A percentile compares a stretch with the other conserved stretches of the same genome.
Conservation (phyloP, 2,113 vertebrate genomes). For the Chelonoidis abingdonii region DNA sequence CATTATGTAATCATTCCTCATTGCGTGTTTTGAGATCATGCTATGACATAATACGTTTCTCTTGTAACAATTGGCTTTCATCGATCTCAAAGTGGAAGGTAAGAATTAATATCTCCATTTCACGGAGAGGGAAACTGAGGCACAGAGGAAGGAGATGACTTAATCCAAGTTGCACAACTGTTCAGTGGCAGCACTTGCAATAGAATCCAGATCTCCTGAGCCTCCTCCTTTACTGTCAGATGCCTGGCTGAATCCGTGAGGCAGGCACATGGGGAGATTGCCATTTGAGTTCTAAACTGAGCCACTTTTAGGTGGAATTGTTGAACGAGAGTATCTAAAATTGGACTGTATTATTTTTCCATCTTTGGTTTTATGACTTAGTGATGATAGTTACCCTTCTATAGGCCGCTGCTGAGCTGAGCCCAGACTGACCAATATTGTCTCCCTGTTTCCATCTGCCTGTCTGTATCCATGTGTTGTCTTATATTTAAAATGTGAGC, state of each 20-base stretch:
- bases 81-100: not conserved
- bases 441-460: too few species aligned
- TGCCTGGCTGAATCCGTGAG: conserved; percentile 12
- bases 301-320: conserved; percentile 1
- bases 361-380: too few species aligned
- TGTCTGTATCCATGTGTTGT: too few species aligned
- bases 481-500: too few species aligned
- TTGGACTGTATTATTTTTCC: conserved; percentile 24
- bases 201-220: not conserved
- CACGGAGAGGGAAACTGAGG: not conserved
- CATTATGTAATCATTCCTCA: not conserved
- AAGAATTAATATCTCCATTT: not conserved
- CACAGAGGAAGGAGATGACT: not conserved
- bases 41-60: not conserved
- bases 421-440: too few species aligned
- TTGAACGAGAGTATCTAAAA: conserved; percentile 22
- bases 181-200: not conserved
- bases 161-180: not conserved
- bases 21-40: not conserved
- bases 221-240: not conserved
- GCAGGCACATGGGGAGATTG: not conserved
- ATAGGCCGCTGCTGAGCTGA: too few species aligned
- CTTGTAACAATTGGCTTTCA: not conserved
- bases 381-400: too few species aligned
- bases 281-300: conserved; percentile 23